Base-by-base conservation (phyloP, 1,140 invertebrate genomes). In the Drosophila arizonae region DNA sequence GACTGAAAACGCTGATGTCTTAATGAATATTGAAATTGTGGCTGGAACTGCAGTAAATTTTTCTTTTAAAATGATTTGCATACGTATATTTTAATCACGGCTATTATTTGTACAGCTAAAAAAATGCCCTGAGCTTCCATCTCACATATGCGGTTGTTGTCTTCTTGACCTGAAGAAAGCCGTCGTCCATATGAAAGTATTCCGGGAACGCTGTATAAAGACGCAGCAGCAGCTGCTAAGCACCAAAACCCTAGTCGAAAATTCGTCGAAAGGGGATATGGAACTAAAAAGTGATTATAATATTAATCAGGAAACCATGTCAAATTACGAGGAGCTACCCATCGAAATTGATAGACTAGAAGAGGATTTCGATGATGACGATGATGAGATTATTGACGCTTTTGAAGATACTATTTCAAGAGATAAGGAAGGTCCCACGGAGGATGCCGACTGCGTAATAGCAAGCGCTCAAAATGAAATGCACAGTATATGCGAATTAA, bases 111-210 rank as follows among this genome's bases (percentile, higher is more conserved):
- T 55, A 0, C 28, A 84, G 80, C 63, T 88, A 0, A 4, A 36
- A 13, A 69, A 62, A 15, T 33, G 76, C 30, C 41, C 71, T 0
- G 43, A 64, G 4, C 30, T 87, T 24, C 81, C 81, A 9, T 67
- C 50, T 1, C 77, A 56, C n/a, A 87, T 87, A 30, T 86, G 81
- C 8, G 81, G 48, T 11, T 81, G 82, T 51, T 86, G 81, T 6
- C n/a, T 82, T 8, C 55, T 77, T 9, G 79, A 87, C 41, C 26
- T 88, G 0, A 79, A 77, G 28, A 66, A 64, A 21, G 84, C 84
- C 0, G 39, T 79, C 9, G 55, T 28, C 11, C 51, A 52, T 51
- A 70, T 62, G 3, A 43, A 69, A 26, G 51, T 65, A 1, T 87
- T 87, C 39, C 51, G 84, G 3, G 79, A 87, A 4, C 72, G 76